These are phyloP conservation scores for Drosophila equinoxialis DNA, from an alignment of 1,140 invertebrate species.

Conservation along the genomic window DNA sequence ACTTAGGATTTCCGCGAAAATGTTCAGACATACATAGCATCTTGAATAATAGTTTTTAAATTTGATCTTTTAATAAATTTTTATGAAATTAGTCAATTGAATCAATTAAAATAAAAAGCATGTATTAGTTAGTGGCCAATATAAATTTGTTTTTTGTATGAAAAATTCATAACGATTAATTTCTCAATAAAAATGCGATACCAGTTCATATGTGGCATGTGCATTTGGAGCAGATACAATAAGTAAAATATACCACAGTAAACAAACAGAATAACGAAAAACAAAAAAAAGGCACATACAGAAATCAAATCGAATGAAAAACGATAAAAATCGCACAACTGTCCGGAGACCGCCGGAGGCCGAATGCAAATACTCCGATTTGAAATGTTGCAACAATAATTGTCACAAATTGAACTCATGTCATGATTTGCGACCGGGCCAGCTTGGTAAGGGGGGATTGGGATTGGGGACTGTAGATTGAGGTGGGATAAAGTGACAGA, in stretches of 20 bases:
- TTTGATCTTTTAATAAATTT: slow-evolving; percentile 12
- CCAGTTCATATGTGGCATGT: slow-evolving; percentile 38
- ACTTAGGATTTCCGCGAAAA: too few relatives aligned
- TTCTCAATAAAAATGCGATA: slow-evolving; percentile 48
- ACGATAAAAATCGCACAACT: slow-evolving; percentile 62
- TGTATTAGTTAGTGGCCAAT: slow-evolving; percentile 54
- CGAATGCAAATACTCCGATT: slow-evolving; percentile 62
- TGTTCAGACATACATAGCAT: too few relatives aligned
- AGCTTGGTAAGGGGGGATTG: slow-evolving; percentile 16
- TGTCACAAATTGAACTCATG: slow-evolving; percentile 68
- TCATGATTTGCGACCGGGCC: slow-evolving; percentile 57
- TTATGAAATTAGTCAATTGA: slow-evolving; percentile 40
- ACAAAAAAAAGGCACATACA: slow-evolving; percentile 33
- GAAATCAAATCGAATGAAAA: slow-evolving; percentile 54
- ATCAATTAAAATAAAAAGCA: slow-evolving; percentile 52
- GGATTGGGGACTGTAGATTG: neutral
- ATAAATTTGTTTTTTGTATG: slow-evolving; percentile 44
- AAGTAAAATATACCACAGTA: slow-evolving; percentile 22
- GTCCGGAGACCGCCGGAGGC: slow-evolving; percentile 52
- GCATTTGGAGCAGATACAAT: slow-evolving; percentile 47
- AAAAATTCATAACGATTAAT: slow-evolving; percentile 58
- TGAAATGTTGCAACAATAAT: slow-evolving; percentile 69
- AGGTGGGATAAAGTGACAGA: neutral
- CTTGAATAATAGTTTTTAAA: slow-evolving; percentile 27
- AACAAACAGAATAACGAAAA: slow-evolving; percentile 44